Percentiles rank a stretch among this genome's conserved stretches.
Evolutionary conservation across 2,888 invertebrate genomes (phyloP).

Genomic region (Belgica antarctica): DNA sequence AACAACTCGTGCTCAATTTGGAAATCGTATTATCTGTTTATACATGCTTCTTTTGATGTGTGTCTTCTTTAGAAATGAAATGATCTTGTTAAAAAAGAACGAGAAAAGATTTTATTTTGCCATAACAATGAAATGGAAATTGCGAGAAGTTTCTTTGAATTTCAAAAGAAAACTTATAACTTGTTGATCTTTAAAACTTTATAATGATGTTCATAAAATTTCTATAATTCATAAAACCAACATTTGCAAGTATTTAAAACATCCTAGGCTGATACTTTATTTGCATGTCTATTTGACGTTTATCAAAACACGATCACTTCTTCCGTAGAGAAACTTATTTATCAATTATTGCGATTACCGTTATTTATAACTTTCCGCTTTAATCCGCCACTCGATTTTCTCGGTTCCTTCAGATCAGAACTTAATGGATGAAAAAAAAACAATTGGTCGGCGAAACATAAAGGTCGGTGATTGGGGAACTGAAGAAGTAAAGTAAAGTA

Average conservation of each 20-base stretch:
- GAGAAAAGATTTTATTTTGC: slow-evolving; percentile 20
- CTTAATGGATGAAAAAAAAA: slow-evolving; percentile 10
- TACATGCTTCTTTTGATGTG: slow-evolving; percentile 14
- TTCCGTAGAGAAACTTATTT: too few species aligned
- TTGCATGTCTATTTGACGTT: not conserved
- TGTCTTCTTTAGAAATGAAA: slow-evolving; percentile 8
- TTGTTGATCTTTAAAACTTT: too few species aligned
- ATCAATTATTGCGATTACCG: slow-evolving; percentile 37
- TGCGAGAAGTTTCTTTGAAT: not conserved
- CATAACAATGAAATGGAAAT: not conserved
- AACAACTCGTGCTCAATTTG: slow-evolving; percentile 31
- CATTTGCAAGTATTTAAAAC: slow-evolving; percentile 14
- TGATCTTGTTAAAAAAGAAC: slow-evolving; percentile 23
- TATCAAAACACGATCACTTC: slow-evolving; percentile 27
- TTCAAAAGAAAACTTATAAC: too few species aligned
- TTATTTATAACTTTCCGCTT: slow-evolving; percentile 32
- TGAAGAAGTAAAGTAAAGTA: too few species aligned
- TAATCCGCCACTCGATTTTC: not conserved
- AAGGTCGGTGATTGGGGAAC: slow-evolving; percentile 19
- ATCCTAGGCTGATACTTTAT: not conserved
- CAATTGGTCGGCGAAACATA: slow-evolving; percentile 36
- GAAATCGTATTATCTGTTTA: slow-evolving; percentile 35
- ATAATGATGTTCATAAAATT: too few species aligned
- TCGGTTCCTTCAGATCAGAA: not conserved
- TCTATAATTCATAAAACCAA: too few species aligned